Evolutionary conservation across 1,140 invertebrate genomes (phyloP).

Genomic region (Polyergus mexicanus): DNA sequence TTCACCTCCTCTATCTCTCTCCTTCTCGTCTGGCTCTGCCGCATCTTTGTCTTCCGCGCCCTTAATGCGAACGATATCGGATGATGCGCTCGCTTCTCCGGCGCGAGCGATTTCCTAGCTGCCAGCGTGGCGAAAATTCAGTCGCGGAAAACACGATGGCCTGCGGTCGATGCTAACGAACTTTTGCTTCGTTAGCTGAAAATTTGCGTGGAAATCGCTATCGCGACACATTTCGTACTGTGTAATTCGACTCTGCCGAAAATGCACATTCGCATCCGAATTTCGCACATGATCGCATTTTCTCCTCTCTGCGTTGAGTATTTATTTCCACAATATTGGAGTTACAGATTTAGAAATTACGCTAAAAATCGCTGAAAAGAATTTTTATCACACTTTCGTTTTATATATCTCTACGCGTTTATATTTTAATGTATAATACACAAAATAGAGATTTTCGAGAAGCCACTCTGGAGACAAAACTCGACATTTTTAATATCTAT

Average conservation of each 20-base stretch:
- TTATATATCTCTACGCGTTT: too few relatives aligned
- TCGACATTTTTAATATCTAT: too few relatives aligned
- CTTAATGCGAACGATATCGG: not conserved
- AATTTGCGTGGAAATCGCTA: slow-evolving; percentile 43
- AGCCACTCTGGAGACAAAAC: too few relatives aligned
- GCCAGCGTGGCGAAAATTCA: slow-evolving; percentile 7
- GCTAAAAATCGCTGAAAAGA: not conserved
- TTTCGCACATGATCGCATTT: not conserved
- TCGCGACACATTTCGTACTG: not conserved
- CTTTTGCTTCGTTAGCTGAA: slow-evolving; percentile 47
- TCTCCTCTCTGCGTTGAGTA: not conserved
- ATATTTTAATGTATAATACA: too few relatives aligned
- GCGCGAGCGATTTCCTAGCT: slow-evolving; percentile 9
- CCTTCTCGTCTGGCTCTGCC: too few relatives aligned
- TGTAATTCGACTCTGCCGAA: not conserved
- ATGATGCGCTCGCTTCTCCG: not conserved
- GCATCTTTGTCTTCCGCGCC: not conserved
- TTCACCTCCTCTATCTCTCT: not conserved
- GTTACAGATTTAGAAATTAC: not conserved
- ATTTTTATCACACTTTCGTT: too few relatives aligned
- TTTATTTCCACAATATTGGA: not conserved
- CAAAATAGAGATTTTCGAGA: too few relatives aligned
- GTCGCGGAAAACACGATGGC: slow-evolving; percentile 22
- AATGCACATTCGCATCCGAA: not conserved
- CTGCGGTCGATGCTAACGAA: slow-evolving; percentile 46